These are phyloP conservation scores for Araneus ventricosus DNA, from an alignment of 1,140 invertebrate genomes.

Conservation along the genomic window DNA sequence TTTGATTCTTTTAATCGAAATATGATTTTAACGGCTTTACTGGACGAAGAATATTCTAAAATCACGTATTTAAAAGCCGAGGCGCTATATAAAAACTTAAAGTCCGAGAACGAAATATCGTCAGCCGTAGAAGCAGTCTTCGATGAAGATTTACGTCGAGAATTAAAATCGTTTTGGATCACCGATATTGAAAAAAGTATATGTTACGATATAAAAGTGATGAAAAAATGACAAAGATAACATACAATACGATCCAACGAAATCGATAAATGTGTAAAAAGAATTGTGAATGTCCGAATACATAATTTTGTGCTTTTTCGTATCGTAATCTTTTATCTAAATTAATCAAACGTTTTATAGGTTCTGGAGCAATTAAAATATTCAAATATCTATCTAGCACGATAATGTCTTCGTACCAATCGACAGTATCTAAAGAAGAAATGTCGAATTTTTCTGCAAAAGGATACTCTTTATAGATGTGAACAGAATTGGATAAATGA, in stretches of 20 bases:
- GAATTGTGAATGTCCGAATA: not conserved
- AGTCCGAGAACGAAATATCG: no score
- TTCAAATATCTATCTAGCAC: slow-evolving; percentile 33
- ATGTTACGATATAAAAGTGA: not conserved
- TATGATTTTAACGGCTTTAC: slow-evolving; percentile 33
- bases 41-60: slow-evolving; percentile 7
- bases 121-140: not conserved
- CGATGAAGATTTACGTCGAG: not conserved
- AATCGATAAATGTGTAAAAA: not conserved
- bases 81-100: not conserved
- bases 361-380: not conserved
- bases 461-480: slow-evolving; percentile 33
- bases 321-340: slow-evolving; percentile 30
- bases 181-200: not conserved
- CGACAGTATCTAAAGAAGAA: not conserved
- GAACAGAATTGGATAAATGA: not conserved
- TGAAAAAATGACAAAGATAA: not conserved
- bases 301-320: not conserved
- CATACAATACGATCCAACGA: not conserved
- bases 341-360: slow-evolving; percentile 10
- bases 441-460: slow-evolving; percentile 57
- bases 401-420: slow-evolving; percentile 13
- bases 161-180: not conserved
- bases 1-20: slow-evolving; percentile 40
- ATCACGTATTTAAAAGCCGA: not conserved